Base-by-base conservation (phyloP, 1,140 invertebrate species). In the Drosophila trapezifrons region DNA sequence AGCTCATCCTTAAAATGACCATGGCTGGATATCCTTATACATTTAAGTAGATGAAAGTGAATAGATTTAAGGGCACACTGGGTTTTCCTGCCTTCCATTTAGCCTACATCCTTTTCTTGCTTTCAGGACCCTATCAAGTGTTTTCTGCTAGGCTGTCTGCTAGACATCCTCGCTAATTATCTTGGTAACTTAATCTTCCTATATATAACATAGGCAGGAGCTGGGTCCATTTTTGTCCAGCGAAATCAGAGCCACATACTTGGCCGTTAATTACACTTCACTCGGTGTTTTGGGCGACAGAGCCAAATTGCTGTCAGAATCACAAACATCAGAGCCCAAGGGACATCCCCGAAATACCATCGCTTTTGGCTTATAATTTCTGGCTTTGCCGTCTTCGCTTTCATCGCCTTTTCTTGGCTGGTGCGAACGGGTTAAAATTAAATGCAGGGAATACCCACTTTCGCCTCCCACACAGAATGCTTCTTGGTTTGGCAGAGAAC, bases 371-470 rank as follows among this genome's bases (percentile, higher is more conserved):
- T 80, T 85, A 59, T 78, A 78, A 71, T 80, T 80, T 81, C 57
- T 67, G 43, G 51, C 59, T 75, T 78, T 63, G 18, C 66, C 38
- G 37, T 38, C 57, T 43, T 60, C 46, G 38, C n/a, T 46, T 51
- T 56, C 43, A 12, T 22, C 51, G 76, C 57, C 71, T 75, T 87
- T 87, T 74, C 84, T 83, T 80, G 74, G 60, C 84, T 76, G 72
- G 35, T 75, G 66, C 65, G 59, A 89, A 89, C 67, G 80, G 77
- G 85, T 86, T 80, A 83, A 81, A 81, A 43, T 76, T 58, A 76
- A 87, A 78, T 70, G 65, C 55, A 54, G 42, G 46, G 37, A 62
- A 59, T 40, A 37, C 43, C 52, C 72, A 43, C 46, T 18, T 37
- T 43, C 15, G n/a, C 37, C 46, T 13, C 40, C 45, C 38, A 49